Percentiles rank a stretch among this genome's conserved stretches.
phyloP scores from a whole-genome alignment of 2,113 vertebrate species.

The Neomonachus schauinslandi region DNA sequence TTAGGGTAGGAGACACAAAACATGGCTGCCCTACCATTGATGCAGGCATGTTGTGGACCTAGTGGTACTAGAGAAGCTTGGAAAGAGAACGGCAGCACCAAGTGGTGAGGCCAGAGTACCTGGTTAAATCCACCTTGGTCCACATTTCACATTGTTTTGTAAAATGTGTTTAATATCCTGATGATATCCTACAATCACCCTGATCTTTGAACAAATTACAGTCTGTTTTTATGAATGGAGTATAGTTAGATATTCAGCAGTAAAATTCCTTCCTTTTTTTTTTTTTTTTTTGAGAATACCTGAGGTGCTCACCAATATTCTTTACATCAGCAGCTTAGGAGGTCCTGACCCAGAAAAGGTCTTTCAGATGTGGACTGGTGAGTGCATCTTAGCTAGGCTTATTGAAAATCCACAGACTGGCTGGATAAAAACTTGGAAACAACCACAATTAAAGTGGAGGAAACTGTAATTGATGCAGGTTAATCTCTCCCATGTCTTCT shows the following conservation, averaged over 20 bases:
- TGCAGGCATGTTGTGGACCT: fast-evolving
- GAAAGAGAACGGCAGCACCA: background rate
- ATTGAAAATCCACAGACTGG: background rate
- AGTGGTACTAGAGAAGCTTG: background rate
- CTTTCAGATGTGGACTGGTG: background rate
- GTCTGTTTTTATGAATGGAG: background rate
- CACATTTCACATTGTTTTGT: background rate
- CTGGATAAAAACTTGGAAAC: background rate
- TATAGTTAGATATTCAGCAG: background rate
- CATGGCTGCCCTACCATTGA: background rate
- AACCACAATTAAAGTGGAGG: background rate
- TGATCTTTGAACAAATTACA: background rate
- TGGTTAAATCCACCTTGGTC: background rate
- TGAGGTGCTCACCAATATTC: slow-evolving; percentile 36
- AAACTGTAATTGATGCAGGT: background rate
- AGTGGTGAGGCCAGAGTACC: fast-evolving
- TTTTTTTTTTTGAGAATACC: background rate
- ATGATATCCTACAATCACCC: background rate
- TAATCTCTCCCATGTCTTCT: background rate
- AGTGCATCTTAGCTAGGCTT: background rate
- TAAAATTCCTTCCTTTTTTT: background rate
- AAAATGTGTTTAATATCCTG: slow-evolving; percentile 36
- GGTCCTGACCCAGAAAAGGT: slow-evolving; percentile 3
- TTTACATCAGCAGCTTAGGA: slow-evolving; percentile 36
- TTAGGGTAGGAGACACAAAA: background rate